Evolutionary conservation across 2,888 invertebrate genomes (phyloP), one percentile per base, ranked within the genome.

Genomic region (Drosophila ezoana): DNA sequence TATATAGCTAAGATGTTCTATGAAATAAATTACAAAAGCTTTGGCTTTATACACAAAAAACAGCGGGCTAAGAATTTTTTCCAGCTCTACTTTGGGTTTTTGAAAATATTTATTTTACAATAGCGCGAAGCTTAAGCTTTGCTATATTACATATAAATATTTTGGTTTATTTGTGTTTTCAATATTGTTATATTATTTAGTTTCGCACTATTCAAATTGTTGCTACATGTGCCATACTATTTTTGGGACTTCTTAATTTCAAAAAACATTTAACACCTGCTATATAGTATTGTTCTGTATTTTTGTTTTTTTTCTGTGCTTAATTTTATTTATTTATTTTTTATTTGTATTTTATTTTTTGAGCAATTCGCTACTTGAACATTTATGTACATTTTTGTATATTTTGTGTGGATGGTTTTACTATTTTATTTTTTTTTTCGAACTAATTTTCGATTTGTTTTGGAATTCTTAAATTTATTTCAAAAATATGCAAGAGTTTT

Each of bases 1-100:
- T 54, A 51, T 69, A 43, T 66, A 54, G 78, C 70, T 72, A 79
- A 79, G 72, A 72, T 87, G 37, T 63, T 77, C 70, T 79, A 79
- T 78, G 90, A 91, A 90, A 88, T 90, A 86, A 82, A 83, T 90
- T 90, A 90, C 90, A 90, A 91, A 90, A 91, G 90, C 91, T 76
- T 76, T 76, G 81, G 76, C 70, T 84, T 86, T 89, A 72, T 90
- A 90, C 90, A 90, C 79, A 79, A 79, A 69, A 60, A 60, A 54
- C 14, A 57, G 48, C 48, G 35, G 18, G 33, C 49, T 60, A 40
- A 51, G 4, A 18, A 20, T 43, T 59, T 70, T 58, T 61, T 73
- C 74, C 69, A 68, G 71, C 69, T 63, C 40, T 43, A 43, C 53
- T 43, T 33, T 10, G 16, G 45, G 40, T 18, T 40, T 16, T 47